Base-by-base conservation (phyloP, 2,113 vertebrate genomes). In the Rhinolophus ferrumequinum region DNA sequence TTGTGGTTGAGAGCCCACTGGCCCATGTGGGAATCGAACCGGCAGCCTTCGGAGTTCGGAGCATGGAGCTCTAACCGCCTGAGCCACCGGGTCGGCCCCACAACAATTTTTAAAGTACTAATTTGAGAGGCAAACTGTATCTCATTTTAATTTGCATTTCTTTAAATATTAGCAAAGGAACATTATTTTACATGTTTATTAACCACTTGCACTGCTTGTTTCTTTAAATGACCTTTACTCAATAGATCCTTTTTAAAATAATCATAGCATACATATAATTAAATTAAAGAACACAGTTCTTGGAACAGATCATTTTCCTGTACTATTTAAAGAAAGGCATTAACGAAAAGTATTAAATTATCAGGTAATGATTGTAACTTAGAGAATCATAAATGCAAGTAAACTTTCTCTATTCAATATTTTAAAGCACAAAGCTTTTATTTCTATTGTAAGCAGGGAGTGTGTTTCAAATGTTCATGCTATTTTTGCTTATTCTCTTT, bases 171-270 rank as follows among this genome's bases (percentile, higher is more conserved):
- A 82, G 41, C 8, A 3, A 93, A 47, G 47, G 15, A 85, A 81
- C 13, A 9, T 85, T 88, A 94, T 80, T 35, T 35, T 28, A 90
- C 21, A 1, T 38, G 24, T 50, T 81, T 64, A 56, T 79, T 92
- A 93, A 66, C 73, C 72, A 85, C 41, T 86, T 58, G 96, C 44
- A 84, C 13, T 93, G 52, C 62, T 83, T 72, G 41, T 41, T 91
- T 44, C 41, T 94, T 88, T 82, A 86, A 95, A 16, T 86, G 50
- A 85, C 58, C 79, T 91, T 96, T 95, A 64, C 72, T 84, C 77
- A 97, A 79, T 88, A 96, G 75, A 15, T 26, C 62, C 89, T 62
- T 97, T 96, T 90, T 62, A 41, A n/a, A 96, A 95, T 81, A 81
- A 77, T 72, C 66, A 54, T 18, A 90, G 70, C 66, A 81, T 14